Evolutionary conservation across 2,113 vertebrate genomes (phyloP).

Genomic region (Psilopsiagon aurifrons): DNA sequence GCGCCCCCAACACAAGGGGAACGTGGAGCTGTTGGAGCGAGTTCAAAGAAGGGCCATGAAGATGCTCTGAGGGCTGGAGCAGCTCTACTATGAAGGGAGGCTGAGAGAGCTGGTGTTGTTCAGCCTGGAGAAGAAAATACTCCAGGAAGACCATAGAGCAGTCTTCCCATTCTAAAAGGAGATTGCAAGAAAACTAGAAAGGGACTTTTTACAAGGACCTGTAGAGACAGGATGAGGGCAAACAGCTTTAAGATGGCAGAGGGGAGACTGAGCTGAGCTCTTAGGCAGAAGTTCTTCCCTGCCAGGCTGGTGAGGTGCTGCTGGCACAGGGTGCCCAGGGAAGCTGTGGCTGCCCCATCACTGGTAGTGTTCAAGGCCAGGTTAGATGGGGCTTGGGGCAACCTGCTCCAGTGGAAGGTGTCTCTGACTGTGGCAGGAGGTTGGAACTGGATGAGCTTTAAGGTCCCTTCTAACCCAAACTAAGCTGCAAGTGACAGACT

Average conservation of each 20-base stretch:
- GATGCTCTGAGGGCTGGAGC: not conserved
- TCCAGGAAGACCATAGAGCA: not conserved
- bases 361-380: not conserved
- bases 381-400: not conserved
- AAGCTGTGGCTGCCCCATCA: not conserved
- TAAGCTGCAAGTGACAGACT: not conserved
- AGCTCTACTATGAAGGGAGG: not conserved
- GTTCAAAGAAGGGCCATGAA: not conserved
- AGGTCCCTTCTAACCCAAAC: not conserved
- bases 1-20: not conserved
- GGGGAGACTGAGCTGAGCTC: not conserved
- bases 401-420: not conserved
- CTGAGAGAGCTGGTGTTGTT: not conserved
- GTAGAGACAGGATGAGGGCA: not conserved
- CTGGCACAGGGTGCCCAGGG: not conserved
- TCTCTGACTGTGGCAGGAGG: not conserved
- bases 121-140: not conserved
- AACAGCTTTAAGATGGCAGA: not conserved
- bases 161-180: not conserved
- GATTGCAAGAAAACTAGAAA: not conserved
- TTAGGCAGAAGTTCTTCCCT: not conserved
- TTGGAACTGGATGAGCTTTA: not conserved
- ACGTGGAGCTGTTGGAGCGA: not conserved
- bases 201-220: not conserved
- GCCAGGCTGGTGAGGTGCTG: not conserved